Base-by-base conservation (phyloP, 2,113 vertebrate genomes). In the Petaurus breviceps region DNA sequence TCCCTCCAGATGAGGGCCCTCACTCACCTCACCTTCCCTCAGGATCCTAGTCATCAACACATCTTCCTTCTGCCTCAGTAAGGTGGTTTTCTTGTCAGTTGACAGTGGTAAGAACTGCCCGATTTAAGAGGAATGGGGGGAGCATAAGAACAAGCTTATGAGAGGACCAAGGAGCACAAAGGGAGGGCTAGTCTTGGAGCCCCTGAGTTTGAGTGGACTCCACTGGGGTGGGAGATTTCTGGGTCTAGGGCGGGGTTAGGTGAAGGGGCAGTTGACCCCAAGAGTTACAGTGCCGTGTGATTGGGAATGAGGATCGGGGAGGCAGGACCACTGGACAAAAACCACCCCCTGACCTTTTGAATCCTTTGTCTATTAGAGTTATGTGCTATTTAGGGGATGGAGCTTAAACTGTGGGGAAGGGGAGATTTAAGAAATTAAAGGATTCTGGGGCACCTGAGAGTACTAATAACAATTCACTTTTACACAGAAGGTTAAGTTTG, bases 21-120 rank as follows among this genome's bases (percentile, higher is more conserved):
- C 0, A 9, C 98, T 99, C 95, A 99, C 99, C 99, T 99, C 97
- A 96, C 99, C 99, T 77, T 99, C 98, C 90, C 95, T 98, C 54
- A 98, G 94, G 8, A 97, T 98, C 96, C 97, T 99, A 2, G 97
- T 98, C 94, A 99, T 96, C 92, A 98, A 93, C 98, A 99, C 97
- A 93, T 98, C 98, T 0, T 98, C 98, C 0, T 98, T 98, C 43
- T 97, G 96, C 96, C 97, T 99, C 97, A 99, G 94, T 94, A 99
- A 96, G 92, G 97, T 98, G 50, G 89, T 98, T 95, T 97, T 99
- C 94, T 97, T 99, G 50, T 99, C 99, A 98, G 99, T 90, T 19
- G 97, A 98, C 52, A 99, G 97, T 12, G 96, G 95, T 84, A 94
- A 96, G 2, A 99, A 97, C 99, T 99, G 97, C 4, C 55, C 94